phyloP scores from a whole-genome alignment of 37 sponge, comb jelly and placozoan species.

The Lycopodina hypogea region DNA sequence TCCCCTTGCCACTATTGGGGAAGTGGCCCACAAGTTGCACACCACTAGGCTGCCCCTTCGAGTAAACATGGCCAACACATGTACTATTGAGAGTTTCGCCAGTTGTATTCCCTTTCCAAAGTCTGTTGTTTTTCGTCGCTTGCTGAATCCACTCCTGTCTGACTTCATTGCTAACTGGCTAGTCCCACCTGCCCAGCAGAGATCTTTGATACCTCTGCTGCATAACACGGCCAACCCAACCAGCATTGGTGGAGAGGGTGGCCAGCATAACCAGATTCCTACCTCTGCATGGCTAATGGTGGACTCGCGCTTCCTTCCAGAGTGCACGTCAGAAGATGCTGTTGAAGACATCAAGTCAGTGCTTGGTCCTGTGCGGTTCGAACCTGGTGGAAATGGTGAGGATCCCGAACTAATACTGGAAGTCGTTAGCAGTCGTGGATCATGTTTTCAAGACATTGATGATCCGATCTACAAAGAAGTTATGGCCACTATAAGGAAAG shows the following conservation, averaged over 20 bases:
- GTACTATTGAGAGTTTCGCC: slow-evolving; percentile 50
- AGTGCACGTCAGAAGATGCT: slow-evolving; percentile 54
- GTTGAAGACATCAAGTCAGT: slow-evolving; percentile 54
- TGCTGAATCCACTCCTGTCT: slow-evolving; percentile 53
- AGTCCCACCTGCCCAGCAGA: slow-evolving; percentile 44
- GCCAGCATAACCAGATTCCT: slow-evolving; percentile 77
- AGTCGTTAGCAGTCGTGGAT: slow-evolving; percentile 3
- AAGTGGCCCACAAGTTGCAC: slow-evolving; percentile 41
- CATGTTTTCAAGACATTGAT: slow-evolving; percentile 48
- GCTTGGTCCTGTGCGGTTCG: slow-evolving; percentile 44
- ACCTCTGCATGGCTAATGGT: slow-evolving; percentile 55
- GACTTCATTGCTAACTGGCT: slow-evolving; percentile 26
- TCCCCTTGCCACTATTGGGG: slow-evolving; percentile 63
- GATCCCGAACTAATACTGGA: slow-evolving; percentile 55
- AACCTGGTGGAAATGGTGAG: not conserved
- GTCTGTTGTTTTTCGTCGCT: slow-evolving; percentile 25
- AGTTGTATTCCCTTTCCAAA: slow-evolving; percentile 41
- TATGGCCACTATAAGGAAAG: slow-evolving; percentile 28
- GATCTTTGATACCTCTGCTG: slow-evolving; percentile 47
- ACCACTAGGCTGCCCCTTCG: slow-evolving; percentile 52
- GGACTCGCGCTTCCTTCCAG: slow-evolving; percentile 73
- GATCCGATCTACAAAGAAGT: slow-evolving; percentile 23
- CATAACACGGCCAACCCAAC: slow-evolving; percentile 78
- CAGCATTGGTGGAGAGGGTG: slow-evolving; percentile 53
- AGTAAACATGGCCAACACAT: slow-evolving; percentile 30